Evolutionary conservation across 2,888 invertebrate genomes (phyloP).

Genomic region (Agrilus biguttatus): DNA sequence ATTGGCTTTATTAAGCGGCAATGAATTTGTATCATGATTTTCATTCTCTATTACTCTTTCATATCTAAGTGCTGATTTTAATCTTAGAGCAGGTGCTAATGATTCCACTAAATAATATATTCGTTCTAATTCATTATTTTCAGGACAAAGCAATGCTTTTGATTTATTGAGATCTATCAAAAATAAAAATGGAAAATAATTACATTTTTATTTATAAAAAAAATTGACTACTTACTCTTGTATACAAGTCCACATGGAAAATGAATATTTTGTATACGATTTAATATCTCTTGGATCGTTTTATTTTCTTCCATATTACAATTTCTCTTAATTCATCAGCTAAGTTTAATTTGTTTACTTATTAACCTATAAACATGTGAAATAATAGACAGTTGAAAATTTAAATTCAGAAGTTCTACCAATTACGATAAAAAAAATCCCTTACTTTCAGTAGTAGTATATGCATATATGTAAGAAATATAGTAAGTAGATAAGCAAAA

Average conservation of each 20-base stretch:
- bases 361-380: too few species aligned
- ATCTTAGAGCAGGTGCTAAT: slow-evolving; percentile 22
- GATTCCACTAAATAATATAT: slow-evolving; percentile 24
- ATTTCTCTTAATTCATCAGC: too few species aligned
- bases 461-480: too few species aligned
- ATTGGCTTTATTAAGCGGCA: slow-evolving; percentile 16
- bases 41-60: slow-evolving; percentile 14
- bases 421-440: too few species aligned
- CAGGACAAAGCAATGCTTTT: slow-evolving; percentile 13
- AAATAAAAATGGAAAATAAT: not conserved
- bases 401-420: too few species aligned
- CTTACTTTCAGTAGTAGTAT: too few species aligned
- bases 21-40: slow-evolving; percentile 5
- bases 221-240: slow-evolving; percentile 6
- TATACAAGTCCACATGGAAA: slow-evolving; percentile 10
- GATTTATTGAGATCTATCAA: slow-evolving; percentile 8
- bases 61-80: slow-evolving; percentile 18
- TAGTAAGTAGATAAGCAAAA: too few species aligned
- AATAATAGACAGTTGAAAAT: too few species aligned
- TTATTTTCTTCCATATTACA: too few species aligned
- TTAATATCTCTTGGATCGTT: not conserved
- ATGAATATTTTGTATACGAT: slow-evolving; percentile 8
- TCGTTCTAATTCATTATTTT: slow-evolving; percentile 18
- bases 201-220: not conserved
- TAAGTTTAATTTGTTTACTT: too few species aligned